Base-by-base conservation (phyloP, 2,113 vertebrate genomes). In the Macroglossus sobrinus region DNA sequence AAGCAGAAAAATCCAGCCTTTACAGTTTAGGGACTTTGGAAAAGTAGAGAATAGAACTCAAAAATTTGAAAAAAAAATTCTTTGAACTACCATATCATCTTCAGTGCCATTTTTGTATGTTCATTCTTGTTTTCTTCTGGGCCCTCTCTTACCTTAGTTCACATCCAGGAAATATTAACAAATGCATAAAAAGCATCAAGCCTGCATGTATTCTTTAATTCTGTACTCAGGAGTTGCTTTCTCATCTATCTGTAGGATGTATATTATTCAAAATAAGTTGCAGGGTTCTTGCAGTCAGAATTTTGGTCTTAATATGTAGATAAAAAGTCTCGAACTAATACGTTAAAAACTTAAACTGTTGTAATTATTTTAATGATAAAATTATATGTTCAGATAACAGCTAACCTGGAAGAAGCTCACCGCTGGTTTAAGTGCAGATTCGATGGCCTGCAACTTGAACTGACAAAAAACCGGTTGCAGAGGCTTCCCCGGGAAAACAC, bases 361-460 rank as follows among this genome's bases (percentile, higher is more conserved):
- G 43, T 89, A 35, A 66, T 38, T 16, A 50, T 85, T 82, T 84
- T 80, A 84, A 79, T 74, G 15, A 38, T n/a, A 22, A 57, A 45
- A 15, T 86, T 79, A 13, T 57, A 12, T 84, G 53, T 66, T 18
- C 89, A 98, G 98, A 98, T 99, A 80, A 98, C 98, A 61, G 81
- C 97, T 61, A 98, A 98, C 92, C 94, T 98, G 30, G 98, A 98
- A 96, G 98, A 96, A 97, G 98, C 98, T 75, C 98, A 98, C 64
- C 72, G 18, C 24, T 98, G 98, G 98, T 98, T 99, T 93, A 97
- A 96, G 85, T 96, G 82, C 26, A 97, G 96, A 69, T 98, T 97
- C 26, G 86, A 98, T 33, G 98, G 97, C 80, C 96, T 98, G 26
- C 98, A 98, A 38, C 75, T 95, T 12, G 97, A 98, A 71, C 74